These are phyloP conservation scores for Agrenia bidenticulata DNA, from an alignment of 2,888 invertebrate species.

Conservation along the genomic window DNA sequence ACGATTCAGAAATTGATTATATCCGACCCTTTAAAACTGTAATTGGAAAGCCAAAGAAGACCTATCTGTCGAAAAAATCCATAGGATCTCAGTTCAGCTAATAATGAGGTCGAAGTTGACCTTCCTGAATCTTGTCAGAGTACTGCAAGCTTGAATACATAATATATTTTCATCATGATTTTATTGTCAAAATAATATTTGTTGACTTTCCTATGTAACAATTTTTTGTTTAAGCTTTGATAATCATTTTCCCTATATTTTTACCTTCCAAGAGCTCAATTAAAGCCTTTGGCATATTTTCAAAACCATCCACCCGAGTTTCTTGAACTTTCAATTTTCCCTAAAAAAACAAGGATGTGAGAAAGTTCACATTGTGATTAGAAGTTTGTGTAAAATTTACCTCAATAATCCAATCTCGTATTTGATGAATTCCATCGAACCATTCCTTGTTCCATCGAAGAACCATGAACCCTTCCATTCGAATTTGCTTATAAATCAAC, in stretches of 20 bases:
- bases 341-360: slow-evolving; percentile 53
- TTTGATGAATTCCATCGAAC: slow-evolving; percentile 62
- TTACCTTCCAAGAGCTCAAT: slow-evolving; percentile 66
- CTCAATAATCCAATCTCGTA: slow-evolving; percentile 49
- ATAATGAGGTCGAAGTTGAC: too few relatives aligned
- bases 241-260: slow-evolving; percentile 71
- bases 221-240: slow-evolving; percentile 65
- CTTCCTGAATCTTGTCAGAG: too few relatives aligned
- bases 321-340: slow-evolving; percentile 71
- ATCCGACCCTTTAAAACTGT: too few relatives aligned
- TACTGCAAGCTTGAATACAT: too few relatives aligned
- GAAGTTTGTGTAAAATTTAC: too few relatives aligned
- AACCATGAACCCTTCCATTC: slow-evolving; percentile 66
- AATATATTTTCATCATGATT: too few relatives aligned
- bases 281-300: slow-evolving; percentile 71
- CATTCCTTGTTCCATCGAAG: slow-evolving; percentile 63
- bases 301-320: slow-evolving; percentile 70
- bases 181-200: neutral
- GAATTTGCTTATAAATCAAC: slow-evolving; percentile 63
- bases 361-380: neutral
- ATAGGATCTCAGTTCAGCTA: too few relatives aligned
- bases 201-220: too few relatives aligned
- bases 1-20: too few relatives aligned
- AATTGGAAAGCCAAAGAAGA: too few relatives aligned
- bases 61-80: too few relatives aligned